Evolutionary conservation across 2,888 invertebrate species (phyloP).

Genomic region (Eumacrocentrus americanus): DNA sequence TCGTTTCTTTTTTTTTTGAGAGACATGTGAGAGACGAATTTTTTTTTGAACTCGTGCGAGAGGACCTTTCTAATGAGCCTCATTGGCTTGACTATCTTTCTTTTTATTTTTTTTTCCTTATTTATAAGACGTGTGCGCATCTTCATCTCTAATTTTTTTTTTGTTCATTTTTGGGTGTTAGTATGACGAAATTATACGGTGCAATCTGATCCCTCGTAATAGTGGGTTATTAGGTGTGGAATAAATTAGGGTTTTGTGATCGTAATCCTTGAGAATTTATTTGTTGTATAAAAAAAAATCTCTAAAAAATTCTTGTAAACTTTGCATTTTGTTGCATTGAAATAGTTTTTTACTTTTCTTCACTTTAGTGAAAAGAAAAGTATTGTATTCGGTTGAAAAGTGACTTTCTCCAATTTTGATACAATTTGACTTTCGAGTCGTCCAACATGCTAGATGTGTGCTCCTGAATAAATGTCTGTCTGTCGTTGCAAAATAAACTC

Average conservation of each 20-base stretch:
- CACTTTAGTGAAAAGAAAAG: background rate
- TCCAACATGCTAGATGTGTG: no score
- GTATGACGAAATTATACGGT: slow-evolving; percentile 54
- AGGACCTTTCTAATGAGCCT: slow-evolving; percentile 10
- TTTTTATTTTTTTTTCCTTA: slow-evolving; percentile 3
- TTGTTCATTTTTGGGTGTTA: slow-evolving; percentile 34
- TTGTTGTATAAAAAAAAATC: slow-evolving; percentile 33
- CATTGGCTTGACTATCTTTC: slow-evolving; percentile 11
- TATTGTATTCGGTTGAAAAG: no score
- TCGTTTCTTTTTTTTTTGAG: slow-evolving; percentile 19
- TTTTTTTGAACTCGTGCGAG: background rate
- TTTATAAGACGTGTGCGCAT: no score
- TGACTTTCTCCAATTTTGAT: no score
- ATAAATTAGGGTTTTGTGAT: slow-evolving; percentile 46
- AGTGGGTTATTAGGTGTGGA: slow-evolving; percentile 53
- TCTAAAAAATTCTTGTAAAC: background rate
- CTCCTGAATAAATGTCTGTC: no score
- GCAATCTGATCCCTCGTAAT: slow-evolving; percentile 45
- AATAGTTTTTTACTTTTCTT: background rate
- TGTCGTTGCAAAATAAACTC: no score
- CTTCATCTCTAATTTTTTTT: slow-evolving; percentile 5
- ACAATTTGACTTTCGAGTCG: no score
- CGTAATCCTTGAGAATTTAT: slow-evolving; percentile 34
- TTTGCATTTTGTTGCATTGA: background rate
- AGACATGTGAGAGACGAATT: background rate